Percentiles rank a stretch among this genome's conserved stretches.
These are phyloP conservation scores for Malacosoma neustria DNA, from an alignment of 2,888 invertebrate genomes.

Conservation along the genomic window DNA sequence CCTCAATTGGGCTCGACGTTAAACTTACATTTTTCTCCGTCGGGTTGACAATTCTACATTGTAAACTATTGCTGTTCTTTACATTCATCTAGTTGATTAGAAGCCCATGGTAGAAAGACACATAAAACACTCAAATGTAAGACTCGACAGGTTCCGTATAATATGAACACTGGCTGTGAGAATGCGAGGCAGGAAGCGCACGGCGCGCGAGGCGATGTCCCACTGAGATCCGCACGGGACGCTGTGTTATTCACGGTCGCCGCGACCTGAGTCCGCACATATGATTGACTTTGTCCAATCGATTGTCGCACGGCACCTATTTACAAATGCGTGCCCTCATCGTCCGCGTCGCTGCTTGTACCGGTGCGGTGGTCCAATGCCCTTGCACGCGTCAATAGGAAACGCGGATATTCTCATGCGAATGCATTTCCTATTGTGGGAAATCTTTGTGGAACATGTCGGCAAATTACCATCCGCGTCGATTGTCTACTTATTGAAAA, in stretches of 20 bases:
- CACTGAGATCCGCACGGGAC: constrained; percentile 45
- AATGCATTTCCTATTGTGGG: constrained; percentile 9
- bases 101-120: constrained; percentile 4
- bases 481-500: constrained; percentile 4
- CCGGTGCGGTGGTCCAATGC: constrained; percentile 28
- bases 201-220: constrained; percentile 48
- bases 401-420: constrained; percentile 27
- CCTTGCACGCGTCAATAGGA: constrained; percentile 39
- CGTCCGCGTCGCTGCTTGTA: constrained; percentile 34
- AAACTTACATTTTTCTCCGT: constrained; percentile 65
- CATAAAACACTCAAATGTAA: constrained; percentile 31
- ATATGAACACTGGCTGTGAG: constrained; percentile 10
- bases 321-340: constrained; percentile 41
- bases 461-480: too few relatives aligned
- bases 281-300: constrained; percentile 69
- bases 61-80: constrained; percentile 38
- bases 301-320: constrained; percentile 52
- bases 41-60: constrained; percentile 64
- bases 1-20: constrained; percentile 9
- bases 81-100: constrained; percentile 32
- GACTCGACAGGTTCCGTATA: constrained; percentile 14
- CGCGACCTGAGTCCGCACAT: constrained; percentile 51
- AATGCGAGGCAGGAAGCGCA: constrained; percentile 44
- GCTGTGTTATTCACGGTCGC: constrained; percentile 63
- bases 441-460: neutral